Percentiles rank a stretch among this genome's conserved stretches.
Conservation (phyloP, 2,797 vertebrate species). For the Myioborus miniatus region DNA sequence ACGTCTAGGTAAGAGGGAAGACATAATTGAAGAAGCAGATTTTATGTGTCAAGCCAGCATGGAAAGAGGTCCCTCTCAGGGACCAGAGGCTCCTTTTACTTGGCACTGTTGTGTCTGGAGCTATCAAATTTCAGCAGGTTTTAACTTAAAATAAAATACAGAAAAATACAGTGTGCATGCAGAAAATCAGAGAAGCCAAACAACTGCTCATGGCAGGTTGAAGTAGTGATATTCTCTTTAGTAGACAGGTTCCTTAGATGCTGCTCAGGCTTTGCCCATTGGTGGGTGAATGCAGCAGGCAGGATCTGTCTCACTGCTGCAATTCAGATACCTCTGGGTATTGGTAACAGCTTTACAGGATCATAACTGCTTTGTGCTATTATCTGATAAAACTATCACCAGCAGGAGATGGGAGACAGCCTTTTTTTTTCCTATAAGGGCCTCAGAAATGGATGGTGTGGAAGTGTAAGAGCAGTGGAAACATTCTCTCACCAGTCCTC, state of each 20-base stretch:
- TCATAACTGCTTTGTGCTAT: neutral
- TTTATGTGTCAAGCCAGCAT: slow-evolving; percentile 12
- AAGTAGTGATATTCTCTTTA: neutral
- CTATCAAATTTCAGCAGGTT: neutral
- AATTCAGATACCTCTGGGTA: neutral
- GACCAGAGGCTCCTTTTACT: slow-evolving; percentile 13
- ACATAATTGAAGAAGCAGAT: slow-evolving; percentile 22
- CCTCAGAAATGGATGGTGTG: slow-evolving; percentile 29
- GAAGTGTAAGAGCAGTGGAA: slow-evolving; percentile 31
- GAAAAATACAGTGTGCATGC: neutral
- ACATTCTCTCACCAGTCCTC: slow-evolving; percentile 21
- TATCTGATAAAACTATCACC: slow-evolving; percentile 32
- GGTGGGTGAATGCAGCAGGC: neutral
- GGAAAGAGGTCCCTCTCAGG: neutral
- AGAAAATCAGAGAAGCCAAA: neutral
- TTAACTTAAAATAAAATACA: neutral
- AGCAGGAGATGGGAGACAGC: neutral
- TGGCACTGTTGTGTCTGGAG: neutral
- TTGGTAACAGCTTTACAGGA: slow-evolving; percentile 13
- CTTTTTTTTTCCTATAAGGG: neutral
- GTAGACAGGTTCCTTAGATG: neutral
- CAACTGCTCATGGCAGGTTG: neutral
- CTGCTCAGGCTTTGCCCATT: neutral
- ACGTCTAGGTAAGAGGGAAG: neutral
- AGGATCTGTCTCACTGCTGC: neutral